phyloP scores from a whole-genome alignment of 2,797 vertebrate species.

The Triplophysa bombifrons region DNA sequence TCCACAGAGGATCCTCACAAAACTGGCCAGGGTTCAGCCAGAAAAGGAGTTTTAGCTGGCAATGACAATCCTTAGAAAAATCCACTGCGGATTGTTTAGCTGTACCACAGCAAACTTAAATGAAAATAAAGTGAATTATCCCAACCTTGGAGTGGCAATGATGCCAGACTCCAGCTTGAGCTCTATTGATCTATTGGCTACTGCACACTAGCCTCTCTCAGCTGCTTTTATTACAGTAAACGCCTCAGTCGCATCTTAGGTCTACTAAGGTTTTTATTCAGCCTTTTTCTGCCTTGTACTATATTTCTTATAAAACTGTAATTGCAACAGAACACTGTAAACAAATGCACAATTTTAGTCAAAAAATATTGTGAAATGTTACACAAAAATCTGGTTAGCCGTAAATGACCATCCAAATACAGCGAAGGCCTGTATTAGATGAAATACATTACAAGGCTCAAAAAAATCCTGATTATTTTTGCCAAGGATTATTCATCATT shows the following conservation, averaged over 20 bases:
- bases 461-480: too few relatives aligned
- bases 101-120: conserved; percentile 39
- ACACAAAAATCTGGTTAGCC: not conserved
- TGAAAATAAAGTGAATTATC: conserved; percentile 51
- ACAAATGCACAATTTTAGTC: too few relatives aligned
- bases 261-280: conserved; percentile 7
- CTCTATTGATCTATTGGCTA: conserved; percentile 41
- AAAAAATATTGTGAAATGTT: not conserved
- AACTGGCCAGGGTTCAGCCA: not conserved
- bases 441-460: too few relatives aligned
- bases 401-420: too few relatives aligned
- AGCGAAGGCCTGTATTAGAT: too few relatives aligned
- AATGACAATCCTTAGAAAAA: conserved; percentile 33
- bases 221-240: conserved; percentile 39
- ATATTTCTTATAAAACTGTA: not conserved
- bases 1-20: not conserved
- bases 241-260: not conserved
- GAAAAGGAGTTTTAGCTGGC: conserved; percentile 23
- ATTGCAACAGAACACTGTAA: not conserved
- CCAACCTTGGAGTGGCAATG: conserved; percentile 36
- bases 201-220: conserved; percentile 22
- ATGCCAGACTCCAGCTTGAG: conserved; percentile 32
- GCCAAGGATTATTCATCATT: too few relatives aligned
- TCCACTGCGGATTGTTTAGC: conserved; percentile 40
- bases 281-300: conserved; percentile 5